Evolutionary conservation across 2,113 vertebrate genomes (phyloP).

Genomic region (Argyrosomus japonicus): DNA sequence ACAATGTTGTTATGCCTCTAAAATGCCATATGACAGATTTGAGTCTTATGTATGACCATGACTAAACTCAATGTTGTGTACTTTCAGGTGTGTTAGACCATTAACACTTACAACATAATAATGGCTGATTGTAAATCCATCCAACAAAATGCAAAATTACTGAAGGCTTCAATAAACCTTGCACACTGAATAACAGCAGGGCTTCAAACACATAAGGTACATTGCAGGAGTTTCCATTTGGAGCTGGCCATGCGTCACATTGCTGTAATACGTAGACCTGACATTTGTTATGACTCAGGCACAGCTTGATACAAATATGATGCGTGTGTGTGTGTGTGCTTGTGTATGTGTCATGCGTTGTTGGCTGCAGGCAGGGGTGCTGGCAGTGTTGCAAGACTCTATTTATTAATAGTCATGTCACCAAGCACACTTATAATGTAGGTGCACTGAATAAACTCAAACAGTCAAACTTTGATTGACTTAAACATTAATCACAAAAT

Average conservation of each 20-base stretch:
- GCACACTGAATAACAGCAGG: slow-evolving; percentile 21
- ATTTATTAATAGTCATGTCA: slow-evolving; percentile 72
- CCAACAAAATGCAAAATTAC: slow-evolving; percentile 4
- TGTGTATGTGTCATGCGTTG: slow-evolving; percentile 23
- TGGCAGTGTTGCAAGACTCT: slow-evolving; percentile 64
- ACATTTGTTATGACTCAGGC: slow-evolving; percentile 72
- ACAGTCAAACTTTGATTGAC: slow-evolving; percentile 15
- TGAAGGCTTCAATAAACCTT: slow-evolving; percentile 18
- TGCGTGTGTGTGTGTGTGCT: slow-evolving; percentile 20
- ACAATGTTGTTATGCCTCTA: background rate
- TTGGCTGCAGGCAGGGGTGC: slow-evolving; percentile 49
- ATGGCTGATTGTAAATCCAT: background rate
- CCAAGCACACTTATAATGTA: slow-evolving; percentile 38
- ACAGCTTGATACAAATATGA: slow-evolving; percentile 61
- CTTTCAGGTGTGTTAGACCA: background rate
- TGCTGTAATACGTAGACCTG: slow-evolving; percentile 59
- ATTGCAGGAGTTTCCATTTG: slow-evolving; percentile 53
- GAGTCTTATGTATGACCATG: background rate
- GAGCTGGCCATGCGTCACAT: slow-evolving; percentile 47
- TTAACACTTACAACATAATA: background rate
- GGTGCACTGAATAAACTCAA: slow-evolving; percentile 32
- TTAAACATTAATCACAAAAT: slow-evolving; percentile 7
- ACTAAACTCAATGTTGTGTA: background rate
- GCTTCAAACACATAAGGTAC: slow-evolving; percentile 43
- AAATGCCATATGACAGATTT: background rate